Percentiles rank a stretch among this genome's conserved stretches.
phyloP scores from a whole-genome alignment of 64 coral and sea anemone genomes.

The Catalaphyllia jardinei region DNA sequence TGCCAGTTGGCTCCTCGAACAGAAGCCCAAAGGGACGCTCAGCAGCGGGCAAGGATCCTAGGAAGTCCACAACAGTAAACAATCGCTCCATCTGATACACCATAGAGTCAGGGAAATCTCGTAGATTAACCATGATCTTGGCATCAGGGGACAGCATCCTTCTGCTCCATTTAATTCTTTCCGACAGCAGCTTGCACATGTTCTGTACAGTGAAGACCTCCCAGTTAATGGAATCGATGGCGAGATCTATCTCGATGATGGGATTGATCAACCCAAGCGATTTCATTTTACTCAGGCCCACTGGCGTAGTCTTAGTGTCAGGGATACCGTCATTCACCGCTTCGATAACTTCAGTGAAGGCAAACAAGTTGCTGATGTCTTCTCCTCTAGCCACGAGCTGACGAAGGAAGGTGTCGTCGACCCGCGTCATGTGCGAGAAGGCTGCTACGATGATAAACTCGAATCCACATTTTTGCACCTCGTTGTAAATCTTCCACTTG shows the following conservation, averaged over 20 bases:
- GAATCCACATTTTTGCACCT: constrained; percentile 24
- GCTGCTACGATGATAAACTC: neutral
- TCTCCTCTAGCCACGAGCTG: neutral
- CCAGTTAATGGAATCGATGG: constrained; percentile 54
- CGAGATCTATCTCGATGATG: constrained; percentile 62
- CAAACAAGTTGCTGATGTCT: neutral
- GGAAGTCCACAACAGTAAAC: constrained; percentile 49
- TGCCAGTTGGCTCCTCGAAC: constrained; percentile 10
- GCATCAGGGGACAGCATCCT: constrained; percentile 31
- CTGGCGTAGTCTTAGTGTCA: constrained; percentile 35
- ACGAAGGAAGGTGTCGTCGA: neutral
- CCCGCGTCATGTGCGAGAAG: neutral
- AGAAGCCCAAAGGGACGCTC: constrained; percentile 63
- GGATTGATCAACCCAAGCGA: constrained; percentile 45
- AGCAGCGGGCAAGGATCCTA: constrained; percentile 27
- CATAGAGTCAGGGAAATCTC: constrained; percentile 54
- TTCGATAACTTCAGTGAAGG: constrained; percentile 56
- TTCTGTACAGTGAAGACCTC: constrained; percentile 37
- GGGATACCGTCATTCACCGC: constrained; percentile 12
- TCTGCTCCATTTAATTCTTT: constrained; percentile 60
- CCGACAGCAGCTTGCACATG: constrained; percentile 37
- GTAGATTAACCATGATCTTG: constrained; percentile 48
- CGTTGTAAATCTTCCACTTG: constrained; percentile 55
- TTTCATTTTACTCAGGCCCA: constrained; percentile 53
- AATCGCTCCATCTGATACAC: constrained; percentile 12